These are phyloP conservation scores for Macrochelys suwanniensis DNA, from an alignment of 2,797 vertebrate genomes.

Conservation along the genomic window DNA sequence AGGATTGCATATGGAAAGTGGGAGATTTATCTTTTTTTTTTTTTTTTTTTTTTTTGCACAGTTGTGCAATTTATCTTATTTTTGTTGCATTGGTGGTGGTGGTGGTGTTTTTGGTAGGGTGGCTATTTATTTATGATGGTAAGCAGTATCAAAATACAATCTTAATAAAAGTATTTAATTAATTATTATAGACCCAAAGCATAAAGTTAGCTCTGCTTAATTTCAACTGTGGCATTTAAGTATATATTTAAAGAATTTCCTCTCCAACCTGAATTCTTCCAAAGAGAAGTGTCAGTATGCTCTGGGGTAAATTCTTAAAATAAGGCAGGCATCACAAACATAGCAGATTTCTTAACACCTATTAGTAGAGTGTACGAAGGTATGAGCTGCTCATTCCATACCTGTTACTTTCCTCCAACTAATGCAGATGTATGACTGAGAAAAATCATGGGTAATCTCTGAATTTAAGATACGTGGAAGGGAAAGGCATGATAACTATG, in stretches of 20 bases:
- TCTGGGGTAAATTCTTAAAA: not conserved
- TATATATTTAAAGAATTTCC: not conserved
- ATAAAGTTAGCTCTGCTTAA: too few relatives aligned
- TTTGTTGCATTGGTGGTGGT: too few relatives aligned
- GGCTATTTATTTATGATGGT: too few relatives aligned
- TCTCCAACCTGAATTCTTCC: not conserved
- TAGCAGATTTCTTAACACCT: not conserved
- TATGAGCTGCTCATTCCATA: not conserved
- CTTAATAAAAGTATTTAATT: too few relatives aligned
- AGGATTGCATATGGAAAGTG: fast-evolving
- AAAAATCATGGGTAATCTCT: not conserved
- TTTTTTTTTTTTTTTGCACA: too few relatives aligned
- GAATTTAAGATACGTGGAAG: not conserved
- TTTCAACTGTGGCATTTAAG: too few relatives aligned
- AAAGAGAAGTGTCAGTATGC: not conserved
- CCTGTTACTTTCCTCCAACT: not conserved
- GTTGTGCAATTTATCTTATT: too few relatives aligned
- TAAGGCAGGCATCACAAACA: not conserved
- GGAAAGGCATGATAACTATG: not conserved
- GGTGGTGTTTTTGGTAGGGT: too few relatives aligned
- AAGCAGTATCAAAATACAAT: too few relatives aligned
- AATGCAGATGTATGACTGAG: fast-evolving
- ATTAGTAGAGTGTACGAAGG: not conserved
- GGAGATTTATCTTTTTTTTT: too few relatives aligned
- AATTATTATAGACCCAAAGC: too few relatives aligned